Conservation (phyloP, 2,888 invertebrate genomes). For the Leucozona laternaria region DNA sequence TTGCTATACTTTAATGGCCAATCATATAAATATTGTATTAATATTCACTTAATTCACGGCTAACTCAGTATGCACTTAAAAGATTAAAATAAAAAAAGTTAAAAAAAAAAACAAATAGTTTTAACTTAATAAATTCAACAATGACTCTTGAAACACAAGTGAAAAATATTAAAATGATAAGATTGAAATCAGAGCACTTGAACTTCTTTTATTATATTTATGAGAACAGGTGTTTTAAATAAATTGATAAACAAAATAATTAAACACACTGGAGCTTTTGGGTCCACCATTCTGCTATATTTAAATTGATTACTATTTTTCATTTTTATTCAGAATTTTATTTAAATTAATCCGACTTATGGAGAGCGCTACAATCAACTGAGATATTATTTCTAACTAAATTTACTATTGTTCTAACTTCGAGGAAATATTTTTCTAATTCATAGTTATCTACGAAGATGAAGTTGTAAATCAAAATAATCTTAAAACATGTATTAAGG, state of each 20-base stretch:
- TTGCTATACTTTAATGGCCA: not conserved
- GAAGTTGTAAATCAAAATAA: slow-evolving; percentile 44
- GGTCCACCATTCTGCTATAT: slow-evolving; percentile 41
- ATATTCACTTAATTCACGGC: not conserved
- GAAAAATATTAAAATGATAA: not conserved
- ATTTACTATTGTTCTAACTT: not conserved
- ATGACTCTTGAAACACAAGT: not conserved
- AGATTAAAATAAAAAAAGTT: not conserved
- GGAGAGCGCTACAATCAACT: not conserved
- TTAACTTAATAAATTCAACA: not conserved
- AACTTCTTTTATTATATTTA: not conserved
- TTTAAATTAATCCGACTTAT: not conserved
- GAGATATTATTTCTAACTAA: not conserved
- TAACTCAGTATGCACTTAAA: not conserved
- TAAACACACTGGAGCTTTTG: slow-evolving; percentile 27
- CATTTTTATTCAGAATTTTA: not conserved
- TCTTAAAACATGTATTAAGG: not conserved
- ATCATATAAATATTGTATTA: not conserved
- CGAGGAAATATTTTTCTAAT: not conserved
- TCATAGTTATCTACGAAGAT: not conserved
- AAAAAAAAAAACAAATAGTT: not conserved
- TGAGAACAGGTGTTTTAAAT: slow-evolving; percentile 8
- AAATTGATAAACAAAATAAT: not conserved
- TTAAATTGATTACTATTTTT: slow-evolving; percentile 21
- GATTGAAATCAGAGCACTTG: slow-evolving; percentile 7